Conservation (phyloP, 2,797 vertebrate genomes). For the Helarctos malayanus region DNA sequence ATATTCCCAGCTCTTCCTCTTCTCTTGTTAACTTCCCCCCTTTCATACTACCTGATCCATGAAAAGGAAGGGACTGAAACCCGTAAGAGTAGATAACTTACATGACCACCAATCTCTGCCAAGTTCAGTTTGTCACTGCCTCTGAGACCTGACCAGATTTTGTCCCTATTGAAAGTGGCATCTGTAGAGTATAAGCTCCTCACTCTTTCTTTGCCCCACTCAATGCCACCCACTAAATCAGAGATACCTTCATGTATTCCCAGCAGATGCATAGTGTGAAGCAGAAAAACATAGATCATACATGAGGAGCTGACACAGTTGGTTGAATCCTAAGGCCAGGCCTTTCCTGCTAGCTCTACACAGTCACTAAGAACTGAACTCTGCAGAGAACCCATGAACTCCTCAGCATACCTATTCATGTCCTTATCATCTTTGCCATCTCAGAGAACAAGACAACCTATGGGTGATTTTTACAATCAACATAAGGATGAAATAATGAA, state of each 20-base stretch:
- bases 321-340: background rate
- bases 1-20: background rate
- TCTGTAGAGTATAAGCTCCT: background rate
- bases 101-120: background rate
- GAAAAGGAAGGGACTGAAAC: background rate
- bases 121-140: background rate
- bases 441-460: constrained; percentile 50
- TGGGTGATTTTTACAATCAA: background rate
- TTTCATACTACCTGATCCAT: background rate
- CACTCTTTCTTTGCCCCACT: background rate
- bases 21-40: background rate
- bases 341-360: background rate
- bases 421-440: background rate
- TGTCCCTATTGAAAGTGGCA: background rate
- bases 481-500: constrained; percentile 5
- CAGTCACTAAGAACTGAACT: background rate
- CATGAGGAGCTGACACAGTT: background rate
- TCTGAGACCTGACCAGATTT: background rate
- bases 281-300: background rate
- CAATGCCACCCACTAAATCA: background rate
- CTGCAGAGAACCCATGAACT: constrained; percentile 11
- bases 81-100: background rate
- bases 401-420: background rate
- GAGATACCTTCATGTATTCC: background rate
- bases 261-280: background rate